These are phyloP conservation scores for Rana temporaria DNA, from an alignment of 2,113 vertebrate genomes.

Conservation along the genomic window DNA sequence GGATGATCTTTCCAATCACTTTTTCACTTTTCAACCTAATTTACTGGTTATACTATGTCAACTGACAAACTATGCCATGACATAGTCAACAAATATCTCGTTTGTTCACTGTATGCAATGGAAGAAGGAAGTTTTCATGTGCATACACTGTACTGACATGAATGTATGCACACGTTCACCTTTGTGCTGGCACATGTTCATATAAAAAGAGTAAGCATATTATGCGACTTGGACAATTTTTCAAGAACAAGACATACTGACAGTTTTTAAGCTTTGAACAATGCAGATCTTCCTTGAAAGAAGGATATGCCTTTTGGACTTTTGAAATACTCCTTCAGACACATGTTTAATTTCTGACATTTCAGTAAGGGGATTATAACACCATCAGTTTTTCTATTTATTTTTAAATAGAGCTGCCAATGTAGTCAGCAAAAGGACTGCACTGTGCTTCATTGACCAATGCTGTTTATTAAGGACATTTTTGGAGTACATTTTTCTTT, in stretches of 20 bases:
- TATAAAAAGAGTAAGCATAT: slow-evolving; percentile 63
- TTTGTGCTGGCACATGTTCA: slow-evolving; percentile 62
- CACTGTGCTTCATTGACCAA: slow-evolving; percentile 7
- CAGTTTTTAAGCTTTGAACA: slow-evolving; percentile 72
- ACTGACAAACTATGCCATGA: slow-evolving; percentile 82
- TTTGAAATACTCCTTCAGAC: slow-evolving; percentile 33
- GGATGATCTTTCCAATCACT: slow-evolving; percentile 92
- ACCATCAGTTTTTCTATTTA: slow-evolving; percentile 9
- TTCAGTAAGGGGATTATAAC: slow-evolving; percentile 26
- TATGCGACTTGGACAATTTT: slow-evolving; percentile 72
- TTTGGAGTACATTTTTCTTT: not conserved
- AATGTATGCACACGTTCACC: slow-evolving; percentile 66
- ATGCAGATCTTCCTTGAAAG: slow-evolving; percentile 57
- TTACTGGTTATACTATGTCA: slow-evolving; percentile 99
- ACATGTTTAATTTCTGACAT: slow-evolving; percentile 31
- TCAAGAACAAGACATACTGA: slow-evolving; percentile 59
- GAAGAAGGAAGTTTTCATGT: slow-evolving; percentile 59
- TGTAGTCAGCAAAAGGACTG: not conserved
- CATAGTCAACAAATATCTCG: slow-evolving; percentile 72
- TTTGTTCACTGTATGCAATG: slow-evolving; percentile 78
- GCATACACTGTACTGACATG: slow-evolving; percentile 62
- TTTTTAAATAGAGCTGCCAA: slow-evolving; percentile 1
- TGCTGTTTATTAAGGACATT: slow-evolving; percentile 12
- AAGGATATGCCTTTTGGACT: slow-evolving; percentile 38
- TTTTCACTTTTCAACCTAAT: slow-evolving; percentile 98